Base-by-base conservation (phyloP, 2,797 vertebrate species). In the Pangasius macronema region DNA sequence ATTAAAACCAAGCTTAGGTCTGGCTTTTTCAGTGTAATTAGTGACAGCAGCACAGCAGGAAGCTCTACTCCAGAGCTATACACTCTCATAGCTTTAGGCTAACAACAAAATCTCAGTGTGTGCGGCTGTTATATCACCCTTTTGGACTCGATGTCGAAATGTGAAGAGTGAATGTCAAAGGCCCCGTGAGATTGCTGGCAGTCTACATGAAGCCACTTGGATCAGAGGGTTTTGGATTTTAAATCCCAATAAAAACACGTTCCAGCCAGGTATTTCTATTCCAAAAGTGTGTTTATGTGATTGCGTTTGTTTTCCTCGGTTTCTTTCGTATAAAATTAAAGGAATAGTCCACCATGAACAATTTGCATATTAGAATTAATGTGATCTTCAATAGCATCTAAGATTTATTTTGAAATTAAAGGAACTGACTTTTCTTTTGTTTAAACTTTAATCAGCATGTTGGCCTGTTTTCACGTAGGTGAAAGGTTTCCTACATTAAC, bases 11-110 rank as follows among this genome's bases (percentile, higher is more conserved):
- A 73, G 55, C n/a, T 76, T n/a, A 36, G 49, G 22, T 83, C 85
- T 83, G 87, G 30, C n/a, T 61, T 88, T 86, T 85, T 84, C 53
- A 61, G 67, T 30, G 67, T 86, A 86, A 87, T 89, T 46, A 85
- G 11, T 39, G 81, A 67, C 68, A 88, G 67, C 57, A 51, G 55
- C 67, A 3, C 51, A 42, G 83, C 77, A 88, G 76, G 77, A 85
- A 55, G 65, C 36, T 79, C 70, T 42, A 20, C 30, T 87, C 9
- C 63, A 55, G 39, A 51, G 39, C 24, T 5, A 6, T 46, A n/a
- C 51, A 1, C 14, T 24, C 42, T 6, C 18, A 16, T 79, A 51
- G 30, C 84, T 77, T n/a, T 4, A 85, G 73, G 59, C 57, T 6
- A n/a, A 86, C 36, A 22, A 33, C 61, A 53, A 51, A 73, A 59